Conservation (phyloP, 2,888 invertebrate species). For the Cantharis rustica region DNA sequence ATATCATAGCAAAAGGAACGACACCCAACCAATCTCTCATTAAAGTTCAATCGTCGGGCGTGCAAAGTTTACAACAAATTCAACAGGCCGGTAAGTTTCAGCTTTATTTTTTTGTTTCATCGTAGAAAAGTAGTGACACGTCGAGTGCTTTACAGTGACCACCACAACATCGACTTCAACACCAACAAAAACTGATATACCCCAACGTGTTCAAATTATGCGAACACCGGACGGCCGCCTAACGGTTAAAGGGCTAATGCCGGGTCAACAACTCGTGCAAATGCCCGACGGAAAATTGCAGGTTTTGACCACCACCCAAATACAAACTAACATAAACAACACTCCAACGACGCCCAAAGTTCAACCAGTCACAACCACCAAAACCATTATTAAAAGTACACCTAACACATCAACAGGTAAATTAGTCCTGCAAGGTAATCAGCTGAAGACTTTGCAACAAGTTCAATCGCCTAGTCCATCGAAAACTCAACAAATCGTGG, state of each 20-base stretch:
- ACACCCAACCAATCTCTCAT: slow-evolving; percentile 58
- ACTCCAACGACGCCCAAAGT: slow-evolving; percentile 50
- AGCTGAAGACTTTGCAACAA: slow-evolving; percentile 37
- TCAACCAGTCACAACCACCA: slow-evolving; percentile 41
- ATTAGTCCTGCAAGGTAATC: slow-evolving; percentile 42
- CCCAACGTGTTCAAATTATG: slow-evolving; percentile 88
- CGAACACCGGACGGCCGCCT: slow-evolving; percentile 89
- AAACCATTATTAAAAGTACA: slow-evolving; percentile 44
- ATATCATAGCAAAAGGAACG: slow-evolving; percentile 60
- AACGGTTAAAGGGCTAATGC: slow-evolving; percentile 87
- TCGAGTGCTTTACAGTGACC: slow-evolving; percentile 22
- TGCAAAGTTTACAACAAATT: slow-evolving; percentile 49
- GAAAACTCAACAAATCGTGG: slow-evolving; percentile 49
- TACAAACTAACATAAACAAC: slow-evolving; percentile 54
- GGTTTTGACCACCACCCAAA: slow-evolving; percentile 72
- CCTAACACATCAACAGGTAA: slow-evolving; percentile 45
- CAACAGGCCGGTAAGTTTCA: slow-evolving; percentile 52
- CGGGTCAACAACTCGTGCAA: slow-evolving; percentile 91
- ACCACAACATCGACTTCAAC: slow-evolving; percentile 42
- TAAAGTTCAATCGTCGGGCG: slow-evolving; percentile 55
- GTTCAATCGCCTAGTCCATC: slow-evolving; percentile 41
- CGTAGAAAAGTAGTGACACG: neutral
- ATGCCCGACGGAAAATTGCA: slow-evolving; percentile 93
- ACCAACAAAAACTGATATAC: slow-evolving; percentile 46
- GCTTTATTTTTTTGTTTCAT: neutral